phyloP scores from a whole-genome alignment of 1,140 invertebrate genomes.

The Ostrea edulis region DNA sequence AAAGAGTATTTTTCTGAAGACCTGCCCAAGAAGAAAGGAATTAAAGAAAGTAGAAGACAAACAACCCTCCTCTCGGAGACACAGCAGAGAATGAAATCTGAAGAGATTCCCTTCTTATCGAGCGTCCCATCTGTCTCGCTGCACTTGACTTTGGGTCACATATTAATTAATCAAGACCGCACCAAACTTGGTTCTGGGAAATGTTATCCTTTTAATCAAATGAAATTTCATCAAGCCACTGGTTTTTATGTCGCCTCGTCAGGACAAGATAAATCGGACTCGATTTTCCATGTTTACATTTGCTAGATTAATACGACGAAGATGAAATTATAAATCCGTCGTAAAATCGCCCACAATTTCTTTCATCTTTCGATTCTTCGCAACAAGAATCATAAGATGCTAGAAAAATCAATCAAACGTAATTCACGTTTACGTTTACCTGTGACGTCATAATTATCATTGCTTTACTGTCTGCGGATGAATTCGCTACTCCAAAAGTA shows the following conservation, averaged over 20 bases:
- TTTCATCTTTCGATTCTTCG: background rate
- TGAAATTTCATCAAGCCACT: slow-evolving; percentile 17
- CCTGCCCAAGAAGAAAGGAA: background rate
- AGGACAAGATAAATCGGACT: slow-evolving; percentile 29
- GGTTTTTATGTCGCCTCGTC: slow-evolving; percentile 23
- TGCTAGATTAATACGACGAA: slow-evolving; percentile 21
- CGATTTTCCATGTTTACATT: slow-evolving; percentile 29
- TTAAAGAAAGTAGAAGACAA: background rate
- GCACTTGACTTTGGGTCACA: slow-evolving; percentile 45
- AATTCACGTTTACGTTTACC: background rate
- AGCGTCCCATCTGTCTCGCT: slow-evolving; percentile 19
- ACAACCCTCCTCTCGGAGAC: background rate
- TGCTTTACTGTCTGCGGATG: background rate
- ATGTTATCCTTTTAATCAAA: slow-evolving; percentile 46
- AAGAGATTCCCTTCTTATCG: background rate
- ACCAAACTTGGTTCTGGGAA: slow-evolving; percentile 41
- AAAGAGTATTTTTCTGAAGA: background rate
- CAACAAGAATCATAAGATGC: background rate
- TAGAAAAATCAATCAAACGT: background rate
- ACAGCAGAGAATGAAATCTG: background rate
- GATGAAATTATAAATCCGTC: slow-evolving; percentile 26
- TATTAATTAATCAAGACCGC: slow-evolving; percentile 40
- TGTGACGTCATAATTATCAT: background rate
- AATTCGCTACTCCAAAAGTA: too few relatives aligned
- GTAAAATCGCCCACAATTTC: background rate